Percentiles rank a stretch among this genome's conserved stretches.
Evolutionary conservation across 1,140 invertebrate genomes (phyloP).

Genomic region (Euura saliciscinereae): DNA sequence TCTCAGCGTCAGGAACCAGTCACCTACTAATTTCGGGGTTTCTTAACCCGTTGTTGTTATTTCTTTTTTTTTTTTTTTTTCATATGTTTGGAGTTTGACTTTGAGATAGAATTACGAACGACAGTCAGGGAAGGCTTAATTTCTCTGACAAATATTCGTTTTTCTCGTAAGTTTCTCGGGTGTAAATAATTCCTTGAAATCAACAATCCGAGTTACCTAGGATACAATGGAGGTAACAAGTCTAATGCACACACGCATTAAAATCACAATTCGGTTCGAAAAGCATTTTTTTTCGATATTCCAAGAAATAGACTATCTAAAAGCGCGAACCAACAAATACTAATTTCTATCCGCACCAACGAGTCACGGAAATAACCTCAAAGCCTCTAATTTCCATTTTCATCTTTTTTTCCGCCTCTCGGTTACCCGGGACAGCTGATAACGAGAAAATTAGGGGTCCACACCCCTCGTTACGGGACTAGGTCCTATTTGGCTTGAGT

Average conservation of each 20-base stretch:
- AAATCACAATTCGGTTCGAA: background rate
- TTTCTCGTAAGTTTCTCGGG: background rate
- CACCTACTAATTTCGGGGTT: too few species aligned
- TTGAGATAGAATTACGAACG: too few species aligned
- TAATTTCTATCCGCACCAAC: too few species aligned
- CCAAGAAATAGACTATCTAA: background rate
- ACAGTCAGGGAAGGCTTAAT: too few species aligned
- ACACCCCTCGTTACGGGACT: background rate
- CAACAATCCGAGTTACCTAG: background rate
- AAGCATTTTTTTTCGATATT: background rate
- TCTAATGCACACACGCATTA: background rate
- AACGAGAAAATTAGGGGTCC: background rate
- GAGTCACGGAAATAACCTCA: too few species aligned
- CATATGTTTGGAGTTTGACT: background rate
- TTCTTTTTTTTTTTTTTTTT: background rate
- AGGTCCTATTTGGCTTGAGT: background rate
- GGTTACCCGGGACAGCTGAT: background rate
- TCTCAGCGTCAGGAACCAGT: too few species aligned
- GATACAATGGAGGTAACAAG: background rate
- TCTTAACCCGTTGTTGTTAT: too few species aligned
- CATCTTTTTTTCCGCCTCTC: background rate
- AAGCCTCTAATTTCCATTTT: background rate
- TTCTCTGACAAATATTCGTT: too few species aligned
- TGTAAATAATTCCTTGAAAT: background rate
- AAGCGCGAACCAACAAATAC: background rate